Conservation (phyloP, 2,888 invertebrate genomes). For the Sceliomorpha sp. region DNA sequence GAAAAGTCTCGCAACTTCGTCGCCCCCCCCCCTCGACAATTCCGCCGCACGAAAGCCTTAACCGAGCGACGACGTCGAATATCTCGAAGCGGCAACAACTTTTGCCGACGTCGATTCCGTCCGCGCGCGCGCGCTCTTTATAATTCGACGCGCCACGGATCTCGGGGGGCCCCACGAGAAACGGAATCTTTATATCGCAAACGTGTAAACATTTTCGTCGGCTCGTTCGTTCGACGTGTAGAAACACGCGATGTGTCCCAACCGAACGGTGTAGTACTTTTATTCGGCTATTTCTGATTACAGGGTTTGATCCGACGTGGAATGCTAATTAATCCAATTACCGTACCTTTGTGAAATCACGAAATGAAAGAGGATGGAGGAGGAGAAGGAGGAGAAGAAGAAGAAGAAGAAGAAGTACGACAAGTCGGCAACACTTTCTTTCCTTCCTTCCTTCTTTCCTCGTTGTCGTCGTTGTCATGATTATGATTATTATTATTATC, state of each 20-base stretch:
- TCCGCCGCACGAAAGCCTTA: too few species aligned
- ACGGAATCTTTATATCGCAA: conserved; percentile 40
- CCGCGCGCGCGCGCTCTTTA: not conserved
- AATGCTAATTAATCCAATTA: conserved; percentile 77
- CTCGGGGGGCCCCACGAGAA: not conserved
- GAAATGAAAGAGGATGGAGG: conserved; percentile 57
- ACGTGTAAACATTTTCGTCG: conserved; percentile 47
- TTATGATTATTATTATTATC: too few species aligned
- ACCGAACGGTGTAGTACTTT: conserved; percentile 49
- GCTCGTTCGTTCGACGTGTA: conserved; percentile 45
- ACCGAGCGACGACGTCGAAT: too few species aligned
- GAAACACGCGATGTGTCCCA: conserved; percentile 46
- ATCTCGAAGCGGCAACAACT: too few species aligned
- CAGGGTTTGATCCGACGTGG: conserved; percentile 66
- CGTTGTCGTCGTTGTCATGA: conserved; percentile 49
- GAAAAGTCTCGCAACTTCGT: too few species aligned
- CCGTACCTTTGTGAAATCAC: conserved; percentile 62
- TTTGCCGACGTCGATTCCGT: not conserved
- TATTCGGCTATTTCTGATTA: conserved; percentile 63
- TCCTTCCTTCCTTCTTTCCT: conserved; percentile 64
- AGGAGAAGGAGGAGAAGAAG: conserved; percentile 52
- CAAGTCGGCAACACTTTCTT: conserved; percentile 50
- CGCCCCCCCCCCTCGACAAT: too few species aligned
- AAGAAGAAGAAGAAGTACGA: conserved; percentile 26
- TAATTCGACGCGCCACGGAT: too few species aligned